Conservation (phyloP, 2,888 invertebrate species). For the Zygothrica quintamaculata region DNA sequence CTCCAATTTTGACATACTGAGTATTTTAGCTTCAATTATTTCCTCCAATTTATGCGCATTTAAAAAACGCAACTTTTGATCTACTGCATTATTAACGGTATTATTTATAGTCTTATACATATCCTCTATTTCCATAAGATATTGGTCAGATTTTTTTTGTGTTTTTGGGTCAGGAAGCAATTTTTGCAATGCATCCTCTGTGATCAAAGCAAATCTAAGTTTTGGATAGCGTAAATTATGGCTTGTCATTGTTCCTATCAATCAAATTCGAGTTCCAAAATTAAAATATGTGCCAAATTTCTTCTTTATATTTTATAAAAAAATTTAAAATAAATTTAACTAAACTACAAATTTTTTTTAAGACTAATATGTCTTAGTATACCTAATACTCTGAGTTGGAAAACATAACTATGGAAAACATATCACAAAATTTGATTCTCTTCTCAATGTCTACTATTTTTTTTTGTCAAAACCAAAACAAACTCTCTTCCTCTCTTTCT, state of each 20-base stretch:
- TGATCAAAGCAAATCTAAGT: conserved; percentile 52
- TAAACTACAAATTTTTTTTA: conserved; percentile 7
- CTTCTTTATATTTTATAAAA: neutral
- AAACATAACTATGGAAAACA: neutral
- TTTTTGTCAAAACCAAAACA: conserved; percentile 21
- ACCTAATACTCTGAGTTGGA: neutral
- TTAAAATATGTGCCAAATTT: no score
- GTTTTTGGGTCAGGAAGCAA: conserved; percentile 11
- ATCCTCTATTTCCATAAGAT: conserved; percentile 18
- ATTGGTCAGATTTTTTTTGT: neutral
- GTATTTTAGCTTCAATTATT: conserved; percentile 32
- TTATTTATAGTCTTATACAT: conserved; percentile 24
- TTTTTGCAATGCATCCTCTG: conserved; percentile 48
- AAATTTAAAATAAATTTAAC: neutral
- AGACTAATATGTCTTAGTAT: neutral
- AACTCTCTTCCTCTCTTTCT: no score
- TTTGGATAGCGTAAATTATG: conserved; percentile 30
- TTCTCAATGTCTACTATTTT: conserved; percentile 24
- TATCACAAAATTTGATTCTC: conserved; percentile 5
- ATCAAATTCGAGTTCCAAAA: no score
- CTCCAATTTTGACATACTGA: conserved; percentile 27
- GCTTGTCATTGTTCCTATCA: conserved; percentile 4
- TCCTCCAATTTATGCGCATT: conserved; percentile 29
- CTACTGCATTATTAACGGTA: conserved; percentile 29
- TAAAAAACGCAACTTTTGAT: conserved; percentile 23